phyloP scores from a whole-genome alignment of 2,113 vertebrate species.

The Phaethon lepturus region DNA sequence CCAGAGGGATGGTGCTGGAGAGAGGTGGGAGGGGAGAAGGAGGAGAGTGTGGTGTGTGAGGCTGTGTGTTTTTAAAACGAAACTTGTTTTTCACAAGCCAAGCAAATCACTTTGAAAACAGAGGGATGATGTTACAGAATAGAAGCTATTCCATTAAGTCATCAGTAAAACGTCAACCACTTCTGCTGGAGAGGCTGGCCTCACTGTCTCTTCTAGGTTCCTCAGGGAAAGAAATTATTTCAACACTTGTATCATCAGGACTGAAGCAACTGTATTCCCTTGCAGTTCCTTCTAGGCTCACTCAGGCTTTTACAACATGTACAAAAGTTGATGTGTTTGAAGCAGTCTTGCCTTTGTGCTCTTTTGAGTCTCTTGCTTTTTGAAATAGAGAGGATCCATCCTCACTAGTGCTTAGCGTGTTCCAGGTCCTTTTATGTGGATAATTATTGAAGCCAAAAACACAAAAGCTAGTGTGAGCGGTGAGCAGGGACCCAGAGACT shows the following conservation, averaged over 20 bases:
- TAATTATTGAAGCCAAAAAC: neutral
- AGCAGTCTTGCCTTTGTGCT: neutral
- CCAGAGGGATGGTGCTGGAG: neutral
- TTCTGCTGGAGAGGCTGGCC: neutral
- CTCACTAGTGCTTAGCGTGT: neutral
- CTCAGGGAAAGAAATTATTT: neutral
- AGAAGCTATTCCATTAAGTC: neutral
- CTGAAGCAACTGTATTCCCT: neutral
- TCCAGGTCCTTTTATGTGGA: neutral
- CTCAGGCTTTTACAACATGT: neutral
- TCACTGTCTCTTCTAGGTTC: neutral
- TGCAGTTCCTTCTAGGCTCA: neutral
- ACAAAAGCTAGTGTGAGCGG: neutral
- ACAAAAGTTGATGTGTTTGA: neutral
- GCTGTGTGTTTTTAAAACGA: neutral
- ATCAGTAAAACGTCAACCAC: neutral
- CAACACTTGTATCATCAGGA: neutral
- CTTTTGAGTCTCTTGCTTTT: neutral
- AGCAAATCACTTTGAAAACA: neutral
- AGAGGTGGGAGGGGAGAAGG: neutral
- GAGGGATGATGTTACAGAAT: neutral
- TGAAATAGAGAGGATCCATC: neutral
- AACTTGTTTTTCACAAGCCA: neutral
- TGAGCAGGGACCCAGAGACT: neutral
- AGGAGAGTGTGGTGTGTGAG: neutral